Evolutionary conservation across 2,888 invertebrate species (phyloP).

Genomic region (Sthenelais limicola): DNA sequence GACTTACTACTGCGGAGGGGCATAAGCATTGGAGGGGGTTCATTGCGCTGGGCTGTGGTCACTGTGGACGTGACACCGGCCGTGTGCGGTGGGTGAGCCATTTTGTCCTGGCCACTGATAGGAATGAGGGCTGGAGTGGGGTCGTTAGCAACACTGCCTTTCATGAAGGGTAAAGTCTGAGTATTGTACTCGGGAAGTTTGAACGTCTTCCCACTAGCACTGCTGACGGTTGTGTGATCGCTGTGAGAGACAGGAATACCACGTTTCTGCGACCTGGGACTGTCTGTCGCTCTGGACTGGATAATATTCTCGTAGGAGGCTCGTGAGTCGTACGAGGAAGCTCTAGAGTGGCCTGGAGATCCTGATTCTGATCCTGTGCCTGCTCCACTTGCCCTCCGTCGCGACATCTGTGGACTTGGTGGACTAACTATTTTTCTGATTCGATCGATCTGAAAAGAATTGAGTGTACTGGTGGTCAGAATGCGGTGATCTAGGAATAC

Average conservation of each 20-base stretch:
- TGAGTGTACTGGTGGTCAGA: too few relatives aligned
- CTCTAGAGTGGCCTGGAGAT: constrained; percentile 2
- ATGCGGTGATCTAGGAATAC: too few relatives aligned
- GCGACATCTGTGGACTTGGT: constrained; percentile 23
- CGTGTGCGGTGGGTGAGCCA: background rate
- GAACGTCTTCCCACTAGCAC: background rate
- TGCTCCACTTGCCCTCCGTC: constrained; percentile 8
- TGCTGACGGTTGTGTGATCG: constrained; percentile 19
- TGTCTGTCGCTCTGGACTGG: background rate
- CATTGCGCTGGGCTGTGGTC: background rate
- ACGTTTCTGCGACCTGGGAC: constrained; percentile 20
- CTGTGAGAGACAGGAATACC: constrained; percentile 28
- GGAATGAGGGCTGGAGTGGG: constrained; percentile 32
- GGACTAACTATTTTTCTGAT: constrained; percentile 27
- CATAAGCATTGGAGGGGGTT: constrained; percentile 21
- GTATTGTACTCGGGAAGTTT: constrained; percentile 6
- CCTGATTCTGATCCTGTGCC: constrained; percentile 1
- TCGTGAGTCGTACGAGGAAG: constrained; percentile 22
- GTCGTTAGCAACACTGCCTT: constrained; percentile 19
- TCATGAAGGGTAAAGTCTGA: constrained; percentile 31
- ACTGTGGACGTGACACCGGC: constrained; percentile 5
- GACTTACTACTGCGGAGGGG: constrained; percentile 18
- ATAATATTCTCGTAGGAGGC: constrained; percentile 28
- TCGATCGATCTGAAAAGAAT: constrained; percentile 23
- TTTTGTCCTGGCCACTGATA: constrained; percentile 23